These are phyloP conservation scores for Peromyscus leucopus DNA, from an alignment of 2,113 vertebrate species.

Conservation along the genomic window DNA sequence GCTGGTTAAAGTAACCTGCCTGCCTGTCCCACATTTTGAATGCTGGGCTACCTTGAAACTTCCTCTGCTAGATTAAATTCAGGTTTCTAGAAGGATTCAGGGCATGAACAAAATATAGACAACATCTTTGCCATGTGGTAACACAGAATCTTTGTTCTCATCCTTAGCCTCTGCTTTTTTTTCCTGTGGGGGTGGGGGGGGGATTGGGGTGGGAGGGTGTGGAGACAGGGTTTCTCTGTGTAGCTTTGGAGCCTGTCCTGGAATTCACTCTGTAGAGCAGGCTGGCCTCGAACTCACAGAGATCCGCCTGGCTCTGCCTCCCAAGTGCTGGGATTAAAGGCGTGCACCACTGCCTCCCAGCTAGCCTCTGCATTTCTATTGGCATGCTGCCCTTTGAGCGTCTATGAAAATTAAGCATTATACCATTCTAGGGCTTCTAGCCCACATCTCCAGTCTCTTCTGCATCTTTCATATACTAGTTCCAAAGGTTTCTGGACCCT, in stretches of 20 bases:
- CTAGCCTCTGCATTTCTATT: background rate
- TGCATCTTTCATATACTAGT: background rate
- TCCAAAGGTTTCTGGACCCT: background rate
- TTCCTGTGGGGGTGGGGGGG: no score
- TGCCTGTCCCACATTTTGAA: background rate
- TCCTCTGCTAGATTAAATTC: background rate
- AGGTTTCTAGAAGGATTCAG: background rate
- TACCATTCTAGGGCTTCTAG: background rate
- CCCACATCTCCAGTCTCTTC: background rate
- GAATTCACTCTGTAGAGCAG: no score
- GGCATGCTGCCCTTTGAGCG: background rate
- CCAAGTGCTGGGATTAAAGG: no score
- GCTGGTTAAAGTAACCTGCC: background rate
- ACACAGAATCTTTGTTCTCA: background rate
- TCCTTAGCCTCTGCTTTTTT: background rate
- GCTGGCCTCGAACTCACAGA: no score
- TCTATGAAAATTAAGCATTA: background rate
- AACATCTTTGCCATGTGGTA: background rate
- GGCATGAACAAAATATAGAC: background rate
- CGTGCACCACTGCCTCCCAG: no score
- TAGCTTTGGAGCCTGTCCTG: no score
- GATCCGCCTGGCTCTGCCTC: no score
- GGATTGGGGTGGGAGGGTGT: no score
- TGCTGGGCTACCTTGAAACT: background rate
- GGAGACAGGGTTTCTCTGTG: no score